Evolutionary conservation across 2,797 vertebrate species (phyloP).

Genomic region (Myotis planiceps): DNA sequence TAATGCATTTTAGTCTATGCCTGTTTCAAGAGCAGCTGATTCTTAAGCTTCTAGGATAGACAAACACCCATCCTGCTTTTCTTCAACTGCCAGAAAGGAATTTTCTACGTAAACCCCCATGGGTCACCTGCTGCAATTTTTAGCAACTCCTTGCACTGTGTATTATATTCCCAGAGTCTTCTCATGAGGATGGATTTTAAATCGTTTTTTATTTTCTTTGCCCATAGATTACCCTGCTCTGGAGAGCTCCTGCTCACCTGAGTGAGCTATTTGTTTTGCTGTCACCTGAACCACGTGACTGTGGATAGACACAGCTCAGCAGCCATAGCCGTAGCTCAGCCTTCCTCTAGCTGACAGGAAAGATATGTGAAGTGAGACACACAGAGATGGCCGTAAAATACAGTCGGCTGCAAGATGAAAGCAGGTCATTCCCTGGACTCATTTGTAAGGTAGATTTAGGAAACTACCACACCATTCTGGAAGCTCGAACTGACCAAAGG

Average conservation of each 20-base stretch:
- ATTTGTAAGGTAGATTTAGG: slow-evolving; percentile 67
- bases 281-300: slow-evolving; percentile 60
- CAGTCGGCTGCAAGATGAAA: slow-evolving; percentile 71
- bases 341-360: slow-evolving; percentile 64
- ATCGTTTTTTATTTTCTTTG: not conserved
- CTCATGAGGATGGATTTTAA: slow-evolving; percentile 46
- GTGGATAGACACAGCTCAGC: slow-evolving; percentile 68
- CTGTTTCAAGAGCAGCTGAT: slow-evolving; percentile 50
- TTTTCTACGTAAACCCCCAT: slow-evolving; percentile 68
- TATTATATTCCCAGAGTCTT: slow-evolving; percentile 47
- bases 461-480: slow-evolving; percentile 75
- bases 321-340: slow-evolving; percentile 65
- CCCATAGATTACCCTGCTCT: slow-evolving; percentile 31
- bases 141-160: slow-evolving; percentile 46
- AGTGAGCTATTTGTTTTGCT: slow-evolving; percentile 66
- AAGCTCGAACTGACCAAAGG: slow-evolving; percentile 76
- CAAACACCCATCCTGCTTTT: slow-evolving; percentile 66
- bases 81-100: slow-evolving; percentile 73
- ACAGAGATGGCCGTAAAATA: slow-evolving; percentile 67
- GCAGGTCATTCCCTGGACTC: slow-evolving; percentile 72
- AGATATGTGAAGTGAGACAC: slow-evolving; percentile 69
- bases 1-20: slow-evolving; percentile 8
- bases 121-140: slow-evolving; percentile 67
- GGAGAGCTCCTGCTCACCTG: slow-evolving; percentile 52
- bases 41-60: slow-evolving; percentile 40